Base-by-base conservation (phyloP, 92 coral and sea anemone species). In the Hydrozoanthus gracilis region DNA sequence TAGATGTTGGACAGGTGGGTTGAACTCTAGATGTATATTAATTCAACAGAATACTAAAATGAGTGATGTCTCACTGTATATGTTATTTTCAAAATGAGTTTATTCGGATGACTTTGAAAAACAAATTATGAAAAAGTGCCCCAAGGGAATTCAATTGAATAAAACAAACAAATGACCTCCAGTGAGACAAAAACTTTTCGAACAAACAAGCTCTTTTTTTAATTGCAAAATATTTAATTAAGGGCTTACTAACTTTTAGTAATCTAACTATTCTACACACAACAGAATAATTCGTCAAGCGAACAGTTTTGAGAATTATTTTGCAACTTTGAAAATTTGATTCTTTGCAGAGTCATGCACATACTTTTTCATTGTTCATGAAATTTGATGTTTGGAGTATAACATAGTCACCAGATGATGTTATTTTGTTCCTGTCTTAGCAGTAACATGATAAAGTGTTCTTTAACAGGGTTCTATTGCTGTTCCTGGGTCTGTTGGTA, bases 1-100 rank as follows among this genome's bases (percentile, higher is more conserved):
- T 97, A 65, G 99, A 97, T 92, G 93, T 97, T 48, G 99, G 99
- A 13, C 99, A 97, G 98, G 99, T 93, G 79, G 5, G 75, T 75
- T 74, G 39, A 27, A 27, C 39, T 27, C 39, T 27, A 27, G 39
- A 27, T 27, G 39, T 27, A 2, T 27, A 27, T 27, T 27, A 27
- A 27, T 2, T 27, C 39, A 27, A 27, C 39, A 27, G 39, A 27
- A 27, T 27, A 0, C 39, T 27, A 27, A 27, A 27, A 2, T 27
- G 39, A 27, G 39, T 27, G 39, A 27, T 27, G 39, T 27, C 39
- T 27, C 39, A 27, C 39, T 27, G 39, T 27, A 27, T 27, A 27
- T 27, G 39, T 27, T 2, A 27, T 27, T 27, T 27, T 27, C 39
- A 27, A 27, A 27, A 27, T 27, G 0, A 27, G 39, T 27, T 27